Percentiles rank a stretch among this genome's conserved stretches.
Conservation (phyloP, 2,888 invertebrate genomes). For the Plusia festucae region DNA sequence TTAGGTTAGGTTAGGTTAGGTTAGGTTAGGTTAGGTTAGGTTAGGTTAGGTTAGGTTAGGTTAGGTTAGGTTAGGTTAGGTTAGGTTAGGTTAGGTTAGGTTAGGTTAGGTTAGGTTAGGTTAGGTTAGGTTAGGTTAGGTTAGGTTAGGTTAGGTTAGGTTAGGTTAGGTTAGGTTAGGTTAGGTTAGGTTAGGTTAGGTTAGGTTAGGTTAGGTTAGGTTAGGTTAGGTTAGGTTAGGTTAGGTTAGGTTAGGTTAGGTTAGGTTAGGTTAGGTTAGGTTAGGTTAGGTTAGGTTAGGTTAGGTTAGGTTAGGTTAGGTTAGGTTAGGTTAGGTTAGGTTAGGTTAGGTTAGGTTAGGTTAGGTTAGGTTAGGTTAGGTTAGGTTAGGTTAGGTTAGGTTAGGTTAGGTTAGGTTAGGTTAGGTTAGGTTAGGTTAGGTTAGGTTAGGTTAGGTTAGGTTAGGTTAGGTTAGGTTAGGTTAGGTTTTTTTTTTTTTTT, state of each 20-base stretch:
- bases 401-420: slow-evolving; percentile 48
- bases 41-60: slow-evolving; percentile 49
- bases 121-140: slow-evolving; percentile 52
- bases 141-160: slow-evolving; percentile 46
- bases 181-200: slow-evolving; percentile 52
- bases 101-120: slow-evolving; percentile 53
- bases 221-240: slow-evolving; percentile 48
- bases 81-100: slow-evolving; percentile 54
- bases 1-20: slow-evolving; percentile 50
- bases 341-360: slow-evolving; percentile 42
- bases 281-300: slow-evolving; percentile 35
- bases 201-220: slow-evolving; percentile 51
- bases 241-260: slow-evolving; percentile 45
- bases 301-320: slow-evolving; percentile 44
- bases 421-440: slow-evolving; percentile 35
- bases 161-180: slow-evolving; percentile 54
- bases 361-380: slow-evolving; percentile 39
- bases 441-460: slow-evolving; percentile 41
- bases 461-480: slow-evolving; percentile 34
- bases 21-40: slow-evolving; percentile 50
- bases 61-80: slow-evolving; percentile 52
- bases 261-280: slow-evolving; percentile 46
- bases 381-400: slow-evolving; percentile 46
- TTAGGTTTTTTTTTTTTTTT: no score
- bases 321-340: slow-evolving; percentile 38